Evolutionary conservation across 2,888 invertebrate genomes (phyloP).

Genomic region (Seladonia tumulorum): DNA sequence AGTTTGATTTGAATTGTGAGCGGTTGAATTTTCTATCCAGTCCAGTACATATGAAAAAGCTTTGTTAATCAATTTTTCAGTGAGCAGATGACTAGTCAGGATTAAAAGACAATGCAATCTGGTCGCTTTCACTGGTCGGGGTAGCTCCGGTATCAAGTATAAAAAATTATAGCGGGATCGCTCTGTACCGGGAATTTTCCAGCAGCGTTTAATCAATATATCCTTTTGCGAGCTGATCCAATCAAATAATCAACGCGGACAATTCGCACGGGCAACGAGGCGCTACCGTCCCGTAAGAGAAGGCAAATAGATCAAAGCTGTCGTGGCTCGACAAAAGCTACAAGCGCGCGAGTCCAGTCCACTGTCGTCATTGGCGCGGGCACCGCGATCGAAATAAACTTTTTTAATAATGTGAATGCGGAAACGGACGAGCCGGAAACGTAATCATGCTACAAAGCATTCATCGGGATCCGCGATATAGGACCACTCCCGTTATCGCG

Average conservation of each 20-base stretch:
- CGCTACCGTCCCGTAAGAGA: background rate
- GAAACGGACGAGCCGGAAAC: conserved; percentile 23
- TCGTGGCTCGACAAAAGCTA: background rate
- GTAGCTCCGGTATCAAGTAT: background rate
- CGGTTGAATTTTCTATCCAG: no score
- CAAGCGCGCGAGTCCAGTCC: background rate
- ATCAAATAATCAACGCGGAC: background rate
- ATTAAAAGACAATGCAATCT: background rate
- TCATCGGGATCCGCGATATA: conserved; percentile 33
- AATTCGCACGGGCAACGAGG: background rate
- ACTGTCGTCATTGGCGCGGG: background rate
- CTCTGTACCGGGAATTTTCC: background rate
- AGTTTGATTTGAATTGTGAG: no score
- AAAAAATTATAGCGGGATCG: background rate
- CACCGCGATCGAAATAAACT: conserved; percentile 26
- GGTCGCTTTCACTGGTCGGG: background rate
- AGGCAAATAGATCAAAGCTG: background rate
- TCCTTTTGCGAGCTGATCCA: background rate
- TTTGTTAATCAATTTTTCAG: no score
- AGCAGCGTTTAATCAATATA: background rate
- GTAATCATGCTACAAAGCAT: conserved; percentile 49
- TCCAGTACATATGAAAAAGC: no score
- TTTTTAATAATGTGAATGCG: conserved; percentile 55
- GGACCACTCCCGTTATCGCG: conserved; percentile 34
- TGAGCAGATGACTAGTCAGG: no score